These are phyloP conservation scores for Arbacia lixula DNA, from an alignment of 53 echinoderm and acorn worm species.

Conservation along the genomic window DNA sequence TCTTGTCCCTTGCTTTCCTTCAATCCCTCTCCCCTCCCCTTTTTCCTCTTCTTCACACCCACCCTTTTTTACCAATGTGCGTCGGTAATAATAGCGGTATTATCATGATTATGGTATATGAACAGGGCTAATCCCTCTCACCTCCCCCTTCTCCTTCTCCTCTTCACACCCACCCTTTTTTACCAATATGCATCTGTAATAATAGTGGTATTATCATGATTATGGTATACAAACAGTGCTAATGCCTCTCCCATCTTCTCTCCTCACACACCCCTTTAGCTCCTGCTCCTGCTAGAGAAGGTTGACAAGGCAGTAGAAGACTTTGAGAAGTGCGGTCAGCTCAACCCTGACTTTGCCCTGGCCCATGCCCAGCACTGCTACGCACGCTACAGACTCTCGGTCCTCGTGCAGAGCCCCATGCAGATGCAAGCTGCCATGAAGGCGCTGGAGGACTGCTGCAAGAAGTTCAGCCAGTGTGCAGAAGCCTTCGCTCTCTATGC, in stretches of 20 bases:
- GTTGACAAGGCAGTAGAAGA: conserved; percentile 89
- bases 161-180: too few species aligned
- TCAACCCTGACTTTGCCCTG: conserved; percentile 86
- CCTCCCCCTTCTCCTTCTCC: not conserved
- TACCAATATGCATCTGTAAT: too few species aligned
- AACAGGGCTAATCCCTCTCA: too few species aligned
- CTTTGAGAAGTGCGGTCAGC: conserved; percentile 89
- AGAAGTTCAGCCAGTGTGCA: conserved; percentile 80
- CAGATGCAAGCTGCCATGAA: conserved; percentile 90
- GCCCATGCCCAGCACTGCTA: conserved; percentile 98
- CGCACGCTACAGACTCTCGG: conserved; percentile 81
- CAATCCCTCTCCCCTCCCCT: too few species aligned
- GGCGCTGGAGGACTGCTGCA: conserved; percentile 79
- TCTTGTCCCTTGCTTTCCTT: too few species aligned
- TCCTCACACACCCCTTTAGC: conserved; percentile 55
- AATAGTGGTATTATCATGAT: too few species aligned
- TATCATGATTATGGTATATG: too few species aligned
- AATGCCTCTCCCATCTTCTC: too few species aligned
- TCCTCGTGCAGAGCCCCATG: conserved; percentile 90
- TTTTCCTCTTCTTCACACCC: too few species aligned
- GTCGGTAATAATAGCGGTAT: too few species aligned
- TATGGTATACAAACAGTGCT: too few species aligned
- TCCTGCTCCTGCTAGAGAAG: conserved; percentile 84
- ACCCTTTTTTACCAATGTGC: too few species aligned
- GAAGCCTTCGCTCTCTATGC: conserved; percentile 93